Percentiles rank a stretch among this genome's conserved stretches.
Conservation (phyloP, 2,797 vertebrate species). For the Scolopax rusticola region DNA sequence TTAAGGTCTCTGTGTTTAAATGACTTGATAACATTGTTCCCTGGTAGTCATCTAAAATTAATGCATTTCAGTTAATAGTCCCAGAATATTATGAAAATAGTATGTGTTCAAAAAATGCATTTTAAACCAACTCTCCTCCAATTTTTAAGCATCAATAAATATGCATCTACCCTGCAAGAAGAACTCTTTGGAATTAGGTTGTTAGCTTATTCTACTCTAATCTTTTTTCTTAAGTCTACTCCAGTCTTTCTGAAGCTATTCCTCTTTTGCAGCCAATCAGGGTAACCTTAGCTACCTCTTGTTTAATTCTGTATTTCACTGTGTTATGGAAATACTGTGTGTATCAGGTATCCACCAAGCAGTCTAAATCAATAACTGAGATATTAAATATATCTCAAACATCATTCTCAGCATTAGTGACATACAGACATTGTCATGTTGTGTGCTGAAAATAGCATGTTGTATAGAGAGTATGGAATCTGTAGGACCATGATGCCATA, state of each 20-base stretch:
- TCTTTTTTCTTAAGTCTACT: background rate
- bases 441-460: slow-evolving; percentile 54
- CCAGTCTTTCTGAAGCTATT: background rate
- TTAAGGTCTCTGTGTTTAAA: background rate
- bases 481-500: slow-evolving; percentile 52
- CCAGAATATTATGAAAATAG: background rate
- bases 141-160: background rate
- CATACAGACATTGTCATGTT: slow-evolving; percentile 65
- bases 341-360: slow-evolving; percentile 60
- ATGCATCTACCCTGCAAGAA: background rate
- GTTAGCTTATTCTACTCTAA: background rate
- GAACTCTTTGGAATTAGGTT: background rate
- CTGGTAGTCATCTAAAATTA: background rate
- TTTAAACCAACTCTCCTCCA: background rate
- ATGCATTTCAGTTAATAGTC: background rate
- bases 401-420: slow-evolving; percentile 67
- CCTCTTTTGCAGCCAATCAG: background rate
- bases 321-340: slow-evolving; percentile 49
- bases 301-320: slow-evolving; percentile 50
- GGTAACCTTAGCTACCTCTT: slow-evolving; percentile 58
- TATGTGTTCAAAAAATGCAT: background rate
- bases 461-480: slow-evolving; percentile 67
- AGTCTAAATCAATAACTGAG: slow-evolving; percentile 63
- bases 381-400: slow-evolving; percentile 72
- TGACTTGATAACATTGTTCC: background rate